Conservation (phyloP, 2,888 invertebrate genomes). For the Drosophila rellima region DNA sequence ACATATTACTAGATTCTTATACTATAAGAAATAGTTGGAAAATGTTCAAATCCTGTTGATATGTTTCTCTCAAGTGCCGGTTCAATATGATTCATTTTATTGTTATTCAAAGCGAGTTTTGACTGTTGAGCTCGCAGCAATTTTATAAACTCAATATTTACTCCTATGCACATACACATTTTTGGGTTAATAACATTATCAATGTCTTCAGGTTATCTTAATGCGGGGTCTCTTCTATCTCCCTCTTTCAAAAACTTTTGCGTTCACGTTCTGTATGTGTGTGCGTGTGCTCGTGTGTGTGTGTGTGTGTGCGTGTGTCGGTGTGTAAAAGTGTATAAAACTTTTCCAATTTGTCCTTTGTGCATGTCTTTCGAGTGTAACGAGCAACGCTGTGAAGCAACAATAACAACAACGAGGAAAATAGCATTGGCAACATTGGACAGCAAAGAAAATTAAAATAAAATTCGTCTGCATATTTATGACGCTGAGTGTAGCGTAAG, state of each 20-base stretch:
- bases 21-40: neutral
- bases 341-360: constrained; percentile 73
- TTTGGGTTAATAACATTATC: constrained; percentile 65
- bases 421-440: constrained; percentile 28
- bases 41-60: neutral
- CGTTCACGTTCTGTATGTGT: constrained; percentile 12
- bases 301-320: constrained; percentile 12
- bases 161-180: constrained; percentile 13
- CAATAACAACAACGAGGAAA: constrained; percentile 28
- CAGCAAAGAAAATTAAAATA: constrained; percentile 69
- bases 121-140: neutral
- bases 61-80: neutral
- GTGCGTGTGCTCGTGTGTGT: constrained; percentile 24
- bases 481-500: constrained; percentile 44
- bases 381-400: constrained; percentile 48
- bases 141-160: neutral
- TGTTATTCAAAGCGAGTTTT: neutral
- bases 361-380: constrained; percentile 69
- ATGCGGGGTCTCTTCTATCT: constrained; percentile 13
- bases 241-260: no score
- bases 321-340: constrained; percentile 57
- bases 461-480: constrained; percentile 71
- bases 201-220: constrained; percentile 62
- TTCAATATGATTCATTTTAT: no score
- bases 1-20: no score